phyloP scores from a whole-genome alignment of 2,888 invertebrate species.

The Caenorhabditis panamensis region DNA sequence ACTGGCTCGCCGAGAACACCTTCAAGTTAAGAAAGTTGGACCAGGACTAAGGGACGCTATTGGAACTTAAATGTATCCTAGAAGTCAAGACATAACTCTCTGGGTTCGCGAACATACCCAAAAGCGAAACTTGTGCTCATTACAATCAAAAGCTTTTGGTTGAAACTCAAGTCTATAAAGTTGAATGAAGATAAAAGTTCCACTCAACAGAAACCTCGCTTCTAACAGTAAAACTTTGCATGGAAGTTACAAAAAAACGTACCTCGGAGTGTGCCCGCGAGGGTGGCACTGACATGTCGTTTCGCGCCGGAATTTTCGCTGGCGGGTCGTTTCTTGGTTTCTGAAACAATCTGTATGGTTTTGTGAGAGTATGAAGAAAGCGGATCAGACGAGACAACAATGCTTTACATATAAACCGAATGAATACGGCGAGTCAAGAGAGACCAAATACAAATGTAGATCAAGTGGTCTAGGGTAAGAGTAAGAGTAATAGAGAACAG shows the following conservation, averaged over 20 bases:
- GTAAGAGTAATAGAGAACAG: conserved; percentile 5
- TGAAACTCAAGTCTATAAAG: too few species aligned
- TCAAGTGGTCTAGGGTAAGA: conserved; percentile 5
- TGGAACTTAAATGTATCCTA: too few species aligned
- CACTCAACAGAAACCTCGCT: too few species aligned
- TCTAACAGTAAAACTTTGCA: background rate
- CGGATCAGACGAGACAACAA: background rate
- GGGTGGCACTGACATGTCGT: conserved; percentile 78
- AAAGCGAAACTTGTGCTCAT: too few species aligned
- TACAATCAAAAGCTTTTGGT: too few species aligned
- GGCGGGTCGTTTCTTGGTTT: conserved; percentile 44
- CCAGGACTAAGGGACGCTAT: too few species aligned
- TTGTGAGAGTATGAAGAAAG: too few species aligned
- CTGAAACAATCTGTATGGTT: conserved; percentile 22
- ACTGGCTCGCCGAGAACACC: conserved; percentile 80
- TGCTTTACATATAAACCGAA: background rate
- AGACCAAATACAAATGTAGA: background rate
- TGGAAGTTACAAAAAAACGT: background rate
- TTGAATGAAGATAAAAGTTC: too few species aligned
- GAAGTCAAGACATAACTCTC: too few species aligned
- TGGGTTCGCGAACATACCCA: too few species aligned
- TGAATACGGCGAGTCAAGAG: background rate
- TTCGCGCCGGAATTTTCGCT: conserved; percentile 60
- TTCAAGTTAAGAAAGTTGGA: conserved; percentile 24
- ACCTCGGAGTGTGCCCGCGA: conserved; percentile 80